Base-by-base conservation (phyloP, 2,113 vertebrate species). In the Polypterus senegalus region DNA sequence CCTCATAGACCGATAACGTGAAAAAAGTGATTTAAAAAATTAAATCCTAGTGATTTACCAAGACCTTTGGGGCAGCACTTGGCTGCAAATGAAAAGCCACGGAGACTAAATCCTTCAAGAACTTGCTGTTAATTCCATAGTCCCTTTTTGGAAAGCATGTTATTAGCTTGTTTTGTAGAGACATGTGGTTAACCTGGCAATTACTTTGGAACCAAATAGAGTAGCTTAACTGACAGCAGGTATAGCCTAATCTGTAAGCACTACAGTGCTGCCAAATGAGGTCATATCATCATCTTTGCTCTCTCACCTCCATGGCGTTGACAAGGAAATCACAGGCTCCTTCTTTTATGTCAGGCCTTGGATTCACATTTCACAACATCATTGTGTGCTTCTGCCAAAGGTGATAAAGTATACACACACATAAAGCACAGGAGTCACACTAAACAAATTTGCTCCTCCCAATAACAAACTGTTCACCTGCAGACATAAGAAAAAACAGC, bases 251-350 rank as follows among this genome's bases (percentile, higher is more conserved):
- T 70, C 65, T 73, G 61, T 59, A 53, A 70, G 57, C 58, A 47
- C 74, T 61, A 59, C 45, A 0, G 0, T 52, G 48, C 11, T 78
- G 71, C 67, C 71, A 70, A 74, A 68, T 62, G 57, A 57, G 58
- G 67, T 73, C 62, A 3, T 52, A 60, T 62, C 59, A 68, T 51
- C 7, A 68, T 51, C 7, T 2, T 53, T 66, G 46, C 58, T 62
- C 73, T 68, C 65, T 64, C 72, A 70, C 64, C 65, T 65, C 60
- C 59, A 67, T 56, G 63, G 54, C 60, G 73, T 72, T 73, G 72
- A 74, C 68, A 73, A 69, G 77, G 51, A 78, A 66, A 66, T 74
- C 73, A 71, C 66, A 70, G 66, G 52, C 66, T 61, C 48, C 68
- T 74, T 60, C 66, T 65, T 72, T 60, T 27, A 9, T 10, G 43